Percentiles rank a stretch among this genome's conserved stretches.
Conservation (phyloP, 2,797 vertebrate species). For the Margarornis squamiger region DNA sequence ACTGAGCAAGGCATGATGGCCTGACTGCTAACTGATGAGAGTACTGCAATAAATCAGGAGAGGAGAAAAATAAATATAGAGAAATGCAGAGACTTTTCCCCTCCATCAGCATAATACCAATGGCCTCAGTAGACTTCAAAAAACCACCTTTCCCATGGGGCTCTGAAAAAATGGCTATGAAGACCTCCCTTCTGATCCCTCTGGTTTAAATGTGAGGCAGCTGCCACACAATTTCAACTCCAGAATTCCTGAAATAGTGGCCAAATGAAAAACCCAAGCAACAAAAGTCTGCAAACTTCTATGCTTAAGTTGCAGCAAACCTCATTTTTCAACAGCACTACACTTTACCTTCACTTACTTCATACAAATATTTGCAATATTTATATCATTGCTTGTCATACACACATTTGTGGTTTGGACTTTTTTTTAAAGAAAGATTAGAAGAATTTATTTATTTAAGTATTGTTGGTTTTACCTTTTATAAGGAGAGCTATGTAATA, state of each 20-base stretch:
- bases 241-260: background rate
- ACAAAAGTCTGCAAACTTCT: background rate
- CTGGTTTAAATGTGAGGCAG: background rate
- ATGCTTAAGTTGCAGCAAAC: background rate
- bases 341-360: background rate
- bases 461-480: background rate
- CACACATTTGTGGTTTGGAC: background rate
- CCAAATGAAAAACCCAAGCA: background rate
- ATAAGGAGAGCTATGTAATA: background rate
- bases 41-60: background rate
- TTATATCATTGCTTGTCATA: background rate
- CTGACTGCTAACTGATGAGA: background rate
- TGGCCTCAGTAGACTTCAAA: background rate
- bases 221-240: background rate
- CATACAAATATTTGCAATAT: background rate
- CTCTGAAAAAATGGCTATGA: background rate
- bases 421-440: background rate
- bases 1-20: fast-evolving
- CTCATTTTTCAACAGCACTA: background rate
- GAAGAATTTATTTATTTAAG: background rate
- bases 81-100: background rate
- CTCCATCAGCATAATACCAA: background rate
- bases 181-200: background rate
- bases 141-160: background rate
- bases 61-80: background rate